A percentile compares a stretch with the other conserved stretches of the same genome.
Conservation (phyloP, 2,113 vertebrate genomes). For the Ramphastos sulfuratus region DNA sequence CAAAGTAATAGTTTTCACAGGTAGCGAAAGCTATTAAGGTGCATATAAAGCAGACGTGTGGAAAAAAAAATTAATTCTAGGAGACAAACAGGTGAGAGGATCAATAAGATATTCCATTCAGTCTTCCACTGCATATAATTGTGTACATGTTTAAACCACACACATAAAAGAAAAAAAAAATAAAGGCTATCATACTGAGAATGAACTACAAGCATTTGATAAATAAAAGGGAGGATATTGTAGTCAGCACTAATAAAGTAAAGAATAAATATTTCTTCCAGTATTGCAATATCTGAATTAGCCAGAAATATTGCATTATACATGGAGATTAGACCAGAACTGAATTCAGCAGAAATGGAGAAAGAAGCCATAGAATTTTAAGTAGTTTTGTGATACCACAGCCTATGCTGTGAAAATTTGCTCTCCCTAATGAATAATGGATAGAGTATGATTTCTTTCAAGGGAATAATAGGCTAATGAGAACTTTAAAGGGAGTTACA, state of each 20-base stretch:
- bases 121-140: background rate
- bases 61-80: background rate
- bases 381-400: constrained; percentile 7
- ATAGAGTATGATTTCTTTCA: background rate
- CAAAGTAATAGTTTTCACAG: background rate
- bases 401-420: constrained; percentile 10
- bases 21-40: background rate
- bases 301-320: constrained; percentile 4
- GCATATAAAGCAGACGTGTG: background rate
- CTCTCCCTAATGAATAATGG: constrained; percentile 23
- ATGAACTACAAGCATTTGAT: background rate
- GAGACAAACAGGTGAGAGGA: background rate
- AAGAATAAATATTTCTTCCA: background rate
- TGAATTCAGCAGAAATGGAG: constrained; percentile 18
- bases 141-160: background rate
- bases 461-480: background rate
- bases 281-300: constrained; percentile 12
- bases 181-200: background rate
- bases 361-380: constrained; percentile 35
- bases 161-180: background rate
- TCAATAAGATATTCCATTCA: background rate
- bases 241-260: background rate
- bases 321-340: constrained; percentile 19
- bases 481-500: background rate
- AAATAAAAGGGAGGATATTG: background rate